Percentiles rank a stretch among this genome's conserved stretches.
phyloP scores from a whole-genome alignment of 1,140 invertebrate genomes.

The Aphaenogaster ashmeadi region DNA sequence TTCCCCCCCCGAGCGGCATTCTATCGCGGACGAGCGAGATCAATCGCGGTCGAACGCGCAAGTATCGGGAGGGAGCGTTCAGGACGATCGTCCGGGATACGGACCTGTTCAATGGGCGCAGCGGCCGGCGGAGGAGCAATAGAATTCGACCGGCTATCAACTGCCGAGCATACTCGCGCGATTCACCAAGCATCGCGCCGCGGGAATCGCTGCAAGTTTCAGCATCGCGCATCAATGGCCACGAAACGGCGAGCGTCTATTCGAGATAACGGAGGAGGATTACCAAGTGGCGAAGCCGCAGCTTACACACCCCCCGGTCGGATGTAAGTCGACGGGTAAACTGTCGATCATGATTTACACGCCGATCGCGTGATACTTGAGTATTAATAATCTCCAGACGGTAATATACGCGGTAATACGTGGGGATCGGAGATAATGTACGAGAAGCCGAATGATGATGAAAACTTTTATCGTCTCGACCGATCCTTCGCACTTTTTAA shows the following conservation, averaged over 20 bases:
- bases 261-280: conserved; percentile 48
- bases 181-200: conserved; percentile 31
- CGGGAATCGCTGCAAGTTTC: conserved; percentile 44
- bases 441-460: background rate
- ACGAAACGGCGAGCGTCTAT: conserved; percentile 37
- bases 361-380: conserved; percentile 14
- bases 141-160: conserved; percentile 47
- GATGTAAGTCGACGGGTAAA: conserved; percentile 43
- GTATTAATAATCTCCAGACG: conserved; percentile 4
- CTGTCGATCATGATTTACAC: conserved; percentile 29
- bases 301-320: conserved; percentile 19
- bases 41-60: conserved; percentile 50
- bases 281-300: conserved; percentile 33
- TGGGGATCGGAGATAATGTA: background rate
- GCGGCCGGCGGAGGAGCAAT: conserved; percentile 14
- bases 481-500: background rate
- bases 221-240: conserved; percentile 14
- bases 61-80: conserved; percentile 14
- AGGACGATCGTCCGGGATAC: conserved; percentile 25
- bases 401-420: background rate
- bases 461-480: background rate
- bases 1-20: background rate
- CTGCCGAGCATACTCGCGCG: conserved; percentile 30
- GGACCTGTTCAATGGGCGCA: conserved; percentile 32
- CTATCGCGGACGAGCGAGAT: conserved; percentile 26